These are phyloP conservation scores for Augiades crinisus DNA, from an alignment of 2,888 invertebrate genomes.

Conservation along the genomic window DNA sequence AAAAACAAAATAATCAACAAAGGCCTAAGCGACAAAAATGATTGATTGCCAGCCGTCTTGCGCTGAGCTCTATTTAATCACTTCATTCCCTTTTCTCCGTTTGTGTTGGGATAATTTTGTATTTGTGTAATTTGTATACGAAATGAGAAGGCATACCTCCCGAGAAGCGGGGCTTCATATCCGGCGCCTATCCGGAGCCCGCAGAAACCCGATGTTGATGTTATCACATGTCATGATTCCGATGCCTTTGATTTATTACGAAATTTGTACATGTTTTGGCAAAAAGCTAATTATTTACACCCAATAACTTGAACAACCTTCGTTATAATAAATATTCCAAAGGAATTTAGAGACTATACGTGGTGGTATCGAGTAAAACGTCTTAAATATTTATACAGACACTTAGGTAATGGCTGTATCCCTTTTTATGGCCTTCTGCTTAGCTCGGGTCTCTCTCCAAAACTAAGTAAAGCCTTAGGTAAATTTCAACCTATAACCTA, in stretches of 20 bases:
- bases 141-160: slow-evolving; percentile 70
- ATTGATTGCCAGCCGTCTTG: slow-evolving; percentile 81
- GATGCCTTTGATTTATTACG: slow-evolving; percentile 27
- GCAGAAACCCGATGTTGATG: slow-evolving; percentile 57
- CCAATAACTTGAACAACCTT: slow-evolving; percentile 14
- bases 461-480: too few relatives aligned
- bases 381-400: too few relatives aligned
- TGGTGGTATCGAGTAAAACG: neutral
- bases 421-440: too few relatives aligned
- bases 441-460: too few relatives aligned
- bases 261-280: slow-evolving; percentile 23
- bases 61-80: slow-evolving; percentile 82
- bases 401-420: too few relatives aligned
- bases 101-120: slow-evolving; percentile 80
- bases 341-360: neutral
- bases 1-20: slow-evolving; percentile 58
- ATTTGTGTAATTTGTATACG: slow-evolving; percentile 80
- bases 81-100: slow-evolving; percentile 82
- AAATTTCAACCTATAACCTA: too few relatives aligned
- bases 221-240: slow-evolving; percentile 53
- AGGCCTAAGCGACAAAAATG: slow-evolving; percentile 79
- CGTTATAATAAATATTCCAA: neutral
- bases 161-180: slow-evolving; percentile 64
- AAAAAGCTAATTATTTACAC: slow-evolving; percentile 26
- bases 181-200: slow-evolving; percentile 61